These are phyloP conservation scores for Thymelicus acteon DNA, from an alignment of 2,888 invertebrate species.

Conservation along the genomic window DNA sequence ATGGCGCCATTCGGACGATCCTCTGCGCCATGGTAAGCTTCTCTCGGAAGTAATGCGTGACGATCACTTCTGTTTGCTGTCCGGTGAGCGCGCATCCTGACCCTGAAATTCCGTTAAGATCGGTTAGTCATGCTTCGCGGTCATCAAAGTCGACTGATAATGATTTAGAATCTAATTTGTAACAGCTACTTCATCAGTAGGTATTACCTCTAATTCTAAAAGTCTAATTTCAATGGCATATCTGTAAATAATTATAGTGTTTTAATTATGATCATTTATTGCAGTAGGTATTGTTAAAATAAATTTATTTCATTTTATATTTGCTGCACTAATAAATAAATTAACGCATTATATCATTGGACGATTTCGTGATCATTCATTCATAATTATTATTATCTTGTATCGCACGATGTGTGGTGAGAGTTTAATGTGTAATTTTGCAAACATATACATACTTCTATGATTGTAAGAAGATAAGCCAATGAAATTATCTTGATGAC, in stretches of 20 bases:
- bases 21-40: conserved; percentile 81
- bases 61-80: conserved; percentile 84
- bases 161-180: too few relatives aligned
- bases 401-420: not conserved
- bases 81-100: conserved; percentile 83
- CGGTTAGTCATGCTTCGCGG: not conserved
- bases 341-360: too few relatives aligned
- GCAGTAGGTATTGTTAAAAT: too few relatives aligned
- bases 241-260: too few relatives aligned
- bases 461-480: not conserved
- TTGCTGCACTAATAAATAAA: too few relatives aligned
- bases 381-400: not conserved
- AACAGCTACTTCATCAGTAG: too few relatives aligned
- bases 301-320: too few relatives aligned
- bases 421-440: not conserved
- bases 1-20: conserved; percentile 79
- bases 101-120: conserved; percentile 66
- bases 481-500: not conserved
- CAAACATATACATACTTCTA: not conserved
- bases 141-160: not conserved
- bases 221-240: too few relatives aligned
- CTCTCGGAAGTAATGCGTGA: conserved; percentile 85
- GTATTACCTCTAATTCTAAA: too few relatives aligned
- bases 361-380: not conserved
- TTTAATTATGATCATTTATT: too few relatives aligned